These are phyloP conservation scores for Ylistrum balloti DNA, from an alignment of 1,140 invertebrate genomes.

Conservation along the genomic window DNA sequence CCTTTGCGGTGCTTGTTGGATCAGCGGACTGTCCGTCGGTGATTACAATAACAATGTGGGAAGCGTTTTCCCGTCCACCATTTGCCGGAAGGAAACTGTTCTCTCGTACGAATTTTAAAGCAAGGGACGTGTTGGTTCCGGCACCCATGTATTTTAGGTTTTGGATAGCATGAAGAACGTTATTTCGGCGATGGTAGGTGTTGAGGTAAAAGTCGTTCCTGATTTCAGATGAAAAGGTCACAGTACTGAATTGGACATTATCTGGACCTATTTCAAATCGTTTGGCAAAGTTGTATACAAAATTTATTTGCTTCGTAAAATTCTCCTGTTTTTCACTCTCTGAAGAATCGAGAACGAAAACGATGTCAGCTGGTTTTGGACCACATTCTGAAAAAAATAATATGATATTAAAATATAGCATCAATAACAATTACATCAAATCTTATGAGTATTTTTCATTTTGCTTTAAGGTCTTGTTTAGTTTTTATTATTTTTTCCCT, in stretches of 20 bases:
- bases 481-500: too few relatives aligned
- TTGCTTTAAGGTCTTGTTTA: too few relatives aligned
- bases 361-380: constrained; percentile 66
- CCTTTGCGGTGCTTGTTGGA: constrained; percentile 1
- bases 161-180: constrained; percentile 52
- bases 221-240: constrained; percentile 48
- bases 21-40: constrained; percentile 56
- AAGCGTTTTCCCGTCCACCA: constrained; percentile 49
- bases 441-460: too few relatives aligned
- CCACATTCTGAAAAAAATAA: constrained; percentile 56
- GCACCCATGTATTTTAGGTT: constrained; percentile 51
- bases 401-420: too few relatives aligned
- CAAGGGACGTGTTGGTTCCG: constrained; percentile 55
- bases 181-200: constrained; percentile 40
- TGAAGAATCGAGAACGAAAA: constrained; percentile 62
- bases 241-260: constrained; percentile 56
- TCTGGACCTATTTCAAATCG: constrained; percentile 53
- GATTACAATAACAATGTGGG: constrained; percentile 54
- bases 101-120: constrained; percentile 48
- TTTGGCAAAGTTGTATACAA: constrained; percentile 58
- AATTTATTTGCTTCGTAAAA: constrained; percentile 55
- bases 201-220: constrained; percentile 54
- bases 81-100: constrained; percentile 55
- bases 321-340: constrained; percentile 48
- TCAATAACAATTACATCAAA: too few relatives aligned